These are phyloP conservation scores for Sorex maritimensis DNA, from an alignment of 2,797 vertebrate species.

Conservation along the genomic window DNA sequence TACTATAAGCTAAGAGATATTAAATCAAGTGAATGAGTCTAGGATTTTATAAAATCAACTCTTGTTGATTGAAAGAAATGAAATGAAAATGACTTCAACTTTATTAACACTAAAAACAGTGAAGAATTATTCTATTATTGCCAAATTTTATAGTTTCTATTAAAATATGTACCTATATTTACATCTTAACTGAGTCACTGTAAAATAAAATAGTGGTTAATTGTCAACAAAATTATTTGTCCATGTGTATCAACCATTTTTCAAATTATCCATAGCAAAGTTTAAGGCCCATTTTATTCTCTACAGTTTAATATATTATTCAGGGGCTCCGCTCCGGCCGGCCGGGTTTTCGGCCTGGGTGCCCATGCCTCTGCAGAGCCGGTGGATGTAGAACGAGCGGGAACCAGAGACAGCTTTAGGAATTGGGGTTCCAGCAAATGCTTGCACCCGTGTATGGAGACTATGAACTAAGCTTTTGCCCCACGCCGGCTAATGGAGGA, in stretches of 20 bases:
- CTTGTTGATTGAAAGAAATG: conserved; percentile 21
- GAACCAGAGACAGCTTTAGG: too few relatives aligned
- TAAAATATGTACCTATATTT: background rate
- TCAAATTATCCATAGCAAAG: background rate
- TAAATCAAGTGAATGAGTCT: conserved; percentile 52
- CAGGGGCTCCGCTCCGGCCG: too few relatives aligned
- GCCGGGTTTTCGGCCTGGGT: too few relatives aligned
- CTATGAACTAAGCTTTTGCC: too few relatives aligned
- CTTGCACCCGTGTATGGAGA: too few relatives aligned
- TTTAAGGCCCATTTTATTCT: conserved; percentile 18
- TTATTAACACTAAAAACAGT: background rate
- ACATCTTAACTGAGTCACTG: background rate
- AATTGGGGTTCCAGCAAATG: too few relatives aligned
- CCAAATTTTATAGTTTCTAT: background rate
- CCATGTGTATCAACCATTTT: background rate
- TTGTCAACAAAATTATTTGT: background rate
- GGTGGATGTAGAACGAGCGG: too few relatives aligned
- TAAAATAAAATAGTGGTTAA: background rate
- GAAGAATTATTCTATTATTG: background rate
- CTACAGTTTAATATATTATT: background rate
- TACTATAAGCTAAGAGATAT: background rate
- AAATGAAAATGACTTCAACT: conserved; percentile 43
- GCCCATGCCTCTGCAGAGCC: too few relatives aligned
- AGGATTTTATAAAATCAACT: background rate
- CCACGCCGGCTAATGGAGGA: too few relatives aligned